Evolutionary conservation across 2,888 invertebrate species (phyloP).

Genomic region (Rhagium mordax): DNA sequence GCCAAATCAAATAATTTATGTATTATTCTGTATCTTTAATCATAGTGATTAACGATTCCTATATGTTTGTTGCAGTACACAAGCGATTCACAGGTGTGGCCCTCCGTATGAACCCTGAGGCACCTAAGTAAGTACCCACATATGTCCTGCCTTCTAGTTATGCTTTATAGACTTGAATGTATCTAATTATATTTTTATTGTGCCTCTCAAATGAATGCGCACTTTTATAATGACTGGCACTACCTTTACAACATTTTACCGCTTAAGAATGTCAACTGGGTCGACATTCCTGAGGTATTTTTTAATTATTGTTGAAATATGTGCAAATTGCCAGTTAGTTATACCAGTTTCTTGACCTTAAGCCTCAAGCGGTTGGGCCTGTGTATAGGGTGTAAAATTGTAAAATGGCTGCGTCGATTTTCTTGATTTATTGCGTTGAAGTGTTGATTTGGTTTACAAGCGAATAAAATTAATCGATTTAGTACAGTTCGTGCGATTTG

Average conservation of each 20-base stretch:
- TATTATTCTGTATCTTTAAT: not conserved
- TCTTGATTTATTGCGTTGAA: too few species aligned
- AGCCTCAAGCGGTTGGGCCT: not conserved
- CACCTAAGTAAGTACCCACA: constrained; percentile 48
- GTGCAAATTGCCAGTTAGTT: constrained; percentile 1
- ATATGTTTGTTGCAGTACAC: constrained; percentile 42
- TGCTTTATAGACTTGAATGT: not conserved
- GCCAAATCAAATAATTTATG: not conserved
- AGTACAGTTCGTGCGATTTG: too few species aligned
- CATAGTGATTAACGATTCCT: constrained; percentile 5
- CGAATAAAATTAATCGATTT: too few species aligned
- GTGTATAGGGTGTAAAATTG: not conserved
- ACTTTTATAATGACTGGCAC: not conserved
- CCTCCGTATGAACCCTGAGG: constrained; percentile 51
- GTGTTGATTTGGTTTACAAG: too few species aligned
- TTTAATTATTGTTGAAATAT: constrained; percentile 33
- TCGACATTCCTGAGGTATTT: constrained; percentile 40
- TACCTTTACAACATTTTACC: constrained; percentile 4
- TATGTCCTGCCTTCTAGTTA: not conserved
- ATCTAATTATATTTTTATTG: constrained; percentile 12
- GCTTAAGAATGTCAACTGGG: constrained; percentile 36
- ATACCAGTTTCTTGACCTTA: constrained; percentile 34
- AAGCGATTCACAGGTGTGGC: constrained; percentile 38
- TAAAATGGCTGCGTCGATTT: not conserved
- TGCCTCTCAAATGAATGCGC: not conserved